Conservation (phyloP, 2,113 vertebrate genomes). For the Ageneiosus marmoratus region DNA sequence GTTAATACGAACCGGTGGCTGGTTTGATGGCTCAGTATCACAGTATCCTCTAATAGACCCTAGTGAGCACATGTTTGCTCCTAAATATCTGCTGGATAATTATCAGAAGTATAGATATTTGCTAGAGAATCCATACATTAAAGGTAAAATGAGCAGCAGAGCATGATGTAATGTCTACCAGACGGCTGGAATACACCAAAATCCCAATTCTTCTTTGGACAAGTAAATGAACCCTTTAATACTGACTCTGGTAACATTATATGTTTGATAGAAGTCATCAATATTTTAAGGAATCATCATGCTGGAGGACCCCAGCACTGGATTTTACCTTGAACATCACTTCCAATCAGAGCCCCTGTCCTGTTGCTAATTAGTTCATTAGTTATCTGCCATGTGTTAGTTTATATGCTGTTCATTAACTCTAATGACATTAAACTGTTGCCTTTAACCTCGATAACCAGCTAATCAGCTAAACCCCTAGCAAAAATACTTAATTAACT, state of each 20-base stretch:
- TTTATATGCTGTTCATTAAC: neutral
- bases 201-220: neutral
- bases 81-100: slow-evolving; percentile 81
- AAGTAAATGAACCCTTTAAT: neutral
- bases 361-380: neutral
- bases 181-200: neutral
- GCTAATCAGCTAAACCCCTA: neutral
- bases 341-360: too few relatives aligned
- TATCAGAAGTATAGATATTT: slow-evolving; percentile 77
- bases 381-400: neutral
- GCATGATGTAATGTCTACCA: neutral
- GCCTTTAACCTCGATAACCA: neutral
- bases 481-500: neutral
- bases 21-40: slow-evolving; percentile 84
- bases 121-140: slow-evolving; percentile 81
- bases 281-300: neutral
- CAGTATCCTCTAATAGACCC: slow-evolving; percentile 79
- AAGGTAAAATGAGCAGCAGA: neutral
- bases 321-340: neutral
- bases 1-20: slow-evolving; percentile 84
- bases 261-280: neutral
- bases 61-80: slow-evolving; percentile 86
- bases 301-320: neutral
- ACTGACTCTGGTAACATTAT: neutral
- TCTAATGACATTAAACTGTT: neutral